Evolutionary conservation across 2,888 invertebrate genomes (phyloP).

Genomic region (Caenorhabditis doughertyi): DNA sequence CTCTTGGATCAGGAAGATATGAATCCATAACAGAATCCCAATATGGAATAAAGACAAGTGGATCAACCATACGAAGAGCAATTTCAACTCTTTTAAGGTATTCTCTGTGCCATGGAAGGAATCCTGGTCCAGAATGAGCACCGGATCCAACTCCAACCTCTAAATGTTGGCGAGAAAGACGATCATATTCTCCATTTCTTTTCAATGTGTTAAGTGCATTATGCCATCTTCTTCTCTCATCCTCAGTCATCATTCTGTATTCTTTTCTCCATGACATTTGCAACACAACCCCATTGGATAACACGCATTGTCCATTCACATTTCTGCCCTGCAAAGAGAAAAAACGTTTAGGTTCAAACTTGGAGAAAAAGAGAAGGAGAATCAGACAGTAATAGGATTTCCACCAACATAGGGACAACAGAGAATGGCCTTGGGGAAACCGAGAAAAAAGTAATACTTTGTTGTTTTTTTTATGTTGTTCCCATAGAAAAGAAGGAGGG

Average conservation of each 20-base stretch:
- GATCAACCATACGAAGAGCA: conserved; percentile 82
- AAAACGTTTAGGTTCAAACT: neutral
- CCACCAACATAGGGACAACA: neutral
- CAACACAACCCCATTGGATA: conserved; percentile 77
- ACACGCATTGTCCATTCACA: conserved; percentile 78
- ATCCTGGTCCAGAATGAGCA: conserved; percentile 81
- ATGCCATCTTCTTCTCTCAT: conserved; percentile 81
- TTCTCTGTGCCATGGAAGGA: conserved; percentile 82
- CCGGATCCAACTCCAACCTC: conserved; percentile 78
- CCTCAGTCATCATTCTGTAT: conserved; percentile 82
- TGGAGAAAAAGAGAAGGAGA: conserved; percentile 4
- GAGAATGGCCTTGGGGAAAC: conserved; percentile 15
- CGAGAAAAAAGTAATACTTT: conserved; percentile 5
- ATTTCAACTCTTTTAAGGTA: conserved; percentile 80
- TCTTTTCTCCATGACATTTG: conserved; percentile 80
- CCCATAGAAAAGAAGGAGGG: conserved; percentile 12
- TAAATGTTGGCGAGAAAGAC: conserved; percentile 77
- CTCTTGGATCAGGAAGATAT: conserved; percentile 82
- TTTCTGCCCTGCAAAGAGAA: conserved; percentile 72
- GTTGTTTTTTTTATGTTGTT: conserved; percentile 4
- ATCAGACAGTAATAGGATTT: conserved; percentile 46
- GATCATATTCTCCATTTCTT: conserved; percentile 80
- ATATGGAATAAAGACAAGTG: conserved; percentile 83
- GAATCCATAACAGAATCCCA: conserved; percentile 84
- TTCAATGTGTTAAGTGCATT: conserved; percentile 80